Percentiles rank a stretch among this genome's conserved stretches.
Conservation (phyloP, 2,113 vertebrate genomes). For the Sceloporus undulatus region DNA sequence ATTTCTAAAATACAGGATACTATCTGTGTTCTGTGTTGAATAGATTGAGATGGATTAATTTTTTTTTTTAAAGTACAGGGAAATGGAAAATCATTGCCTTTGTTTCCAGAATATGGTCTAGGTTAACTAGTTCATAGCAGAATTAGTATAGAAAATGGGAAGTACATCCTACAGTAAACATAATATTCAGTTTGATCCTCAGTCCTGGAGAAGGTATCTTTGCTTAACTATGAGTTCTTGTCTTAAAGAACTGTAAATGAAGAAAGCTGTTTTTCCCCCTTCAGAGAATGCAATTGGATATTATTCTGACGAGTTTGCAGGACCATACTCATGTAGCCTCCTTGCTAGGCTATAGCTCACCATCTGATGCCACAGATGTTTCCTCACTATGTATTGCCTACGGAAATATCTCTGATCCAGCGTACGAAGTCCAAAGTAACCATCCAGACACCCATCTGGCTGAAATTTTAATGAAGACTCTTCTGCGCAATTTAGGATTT, state of each 20-base stretch:
- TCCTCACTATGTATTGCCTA: constrained; percentile 80
- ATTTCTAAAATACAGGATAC: too few relatives aligned
- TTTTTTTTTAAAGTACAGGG: too few relatives aligned
- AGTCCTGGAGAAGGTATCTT: background rate
- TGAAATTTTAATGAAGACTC: constrained; percentile 98
- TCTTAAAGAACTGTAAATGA: background rate
- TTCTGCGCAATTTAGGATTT: constrained; percentile 96
- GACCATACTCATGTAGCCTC: constrained; percentile 98
- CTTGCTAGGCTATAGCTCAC: constrained; percentile 93
- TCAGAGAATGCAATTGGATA: constrained; percentile 96
- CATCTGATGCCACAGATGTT: constrained; percentile 87
- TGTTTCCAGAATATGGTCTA: too few relatives aligned
- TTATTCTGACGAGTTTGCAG: constrained; percentile 96
- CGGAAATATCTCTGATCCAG: constrained; percentile 78
- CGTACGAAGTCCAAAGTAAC: constrained; percentile 78
- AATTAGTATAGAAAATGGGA: background rate
- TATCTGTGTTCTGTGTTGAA: too few relatives aligned
- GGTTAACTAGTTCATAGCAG: too few relatives aligned
- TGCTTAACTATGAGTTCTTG: background rate
- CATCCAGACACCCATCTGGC: constrained; percentile 96
- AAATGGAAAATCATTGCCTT: background rate
- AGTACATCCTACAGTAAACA: background rate
- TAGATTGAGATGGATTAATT: too few relatives aligned
- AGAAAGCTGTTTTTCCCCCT: background rate
- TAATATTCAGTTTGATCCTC: background rate